Evolutionary conservation across 2,113 vertebrate genomes (phyloP).

Genomic region (Antigone vipio): DNA sequence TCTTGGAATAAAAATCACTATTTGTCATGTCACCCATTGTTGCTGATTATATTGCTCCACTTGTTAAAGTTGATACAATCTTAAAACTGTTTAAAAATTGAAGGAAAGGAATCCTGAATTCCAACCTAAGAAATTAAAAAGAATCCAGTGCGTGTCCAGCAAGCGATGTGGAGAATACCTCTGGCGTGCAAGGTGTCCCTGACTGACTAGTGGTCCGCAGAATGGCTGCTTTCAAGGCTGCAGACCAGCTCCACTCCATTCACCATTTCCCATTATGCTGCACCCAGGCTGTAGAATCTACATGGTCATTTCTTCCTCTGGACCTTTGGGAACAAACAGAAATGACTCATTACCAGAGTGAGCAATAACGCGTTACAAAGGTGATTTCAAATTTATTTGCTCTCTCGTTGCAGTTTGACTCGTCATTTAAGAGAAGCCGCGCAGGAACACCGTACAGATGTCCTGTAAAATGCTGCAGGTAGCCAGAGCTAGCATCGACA

Average conservation of each 20-base stretch:
- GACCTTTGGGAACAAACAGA: conserved; percentile 75
- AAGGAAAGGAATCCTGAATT: conserved; percentile 34
- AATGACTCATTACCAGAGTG: conserved; percentile 7
- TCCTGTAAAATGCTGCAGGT: neutral
- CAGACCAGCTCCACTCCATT: conserved; percentile 90
- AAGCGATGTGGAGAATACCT: conserved; percentile 19
- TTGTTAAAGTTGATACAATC: conserved; percentile 23
- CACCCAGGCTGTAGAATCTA: conserved; percentile 80
- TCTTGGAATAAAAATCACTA: conserved; percentile 99
- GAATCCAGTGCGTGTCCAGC: conserved; percentile 27
- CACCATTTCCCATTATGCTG: conserved; percentile 88
- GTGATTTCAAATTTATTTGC: neutral
- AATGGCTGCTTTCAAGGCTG: conserved; percentile 84
- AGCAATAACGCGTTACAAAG: neutral
- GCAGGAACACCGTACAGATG: neutral
- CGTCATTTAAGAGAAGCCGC: neutral
- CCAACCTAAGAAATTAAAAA: conserved; percentile 31
- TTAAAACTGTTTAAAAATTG: conserved; percentile 58
- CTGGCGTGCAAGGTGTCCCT: conserved; percentile 55
- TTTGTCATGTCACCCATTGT: conserved; percentile 99
- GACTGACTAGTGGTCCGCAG: conserved; percentile 63
- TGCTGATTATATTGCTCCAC: conserved; percentile 64
- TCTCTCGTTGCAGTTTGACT: neutral
- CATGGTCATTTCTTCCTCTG: conserved; percentile 90
- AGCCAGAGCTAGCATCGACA: neutral